Percentiles rank a stretch among this genome's conserved stretches.
phyloP scores from a whole-genome alignment of 2,113 vertebrate species.

The Camelus bactrianus region DNA sequence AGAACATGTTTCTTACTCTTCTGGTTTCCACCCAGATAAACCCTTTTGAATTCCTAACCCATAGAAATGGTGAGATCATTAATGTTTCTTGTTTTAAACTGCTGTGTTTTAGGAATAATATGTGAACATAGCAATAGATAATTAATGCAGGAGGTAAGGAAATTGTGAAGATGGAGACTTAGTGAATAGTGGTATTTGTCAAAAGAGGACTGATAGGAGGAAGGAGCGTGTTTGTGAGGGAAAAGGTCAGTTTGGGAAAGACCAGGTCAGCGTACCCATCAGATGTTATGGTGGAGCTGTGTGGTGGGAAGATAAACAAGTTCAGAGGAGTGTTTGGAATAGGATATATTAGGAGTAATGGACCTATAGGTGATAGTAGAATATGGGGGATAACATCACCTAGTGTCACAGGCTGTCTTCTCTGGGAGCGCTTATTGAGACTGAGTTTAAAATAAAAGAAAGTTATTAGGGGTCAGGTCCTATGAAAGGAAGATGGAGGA shows the following conservation, averaged over 20 bases:
- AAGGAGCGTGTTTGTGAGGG: background rate
- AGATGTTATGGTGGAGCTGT: background rate
- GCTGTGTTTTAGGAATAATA: background rate
- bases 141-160: background rate
- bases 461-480: background rate
- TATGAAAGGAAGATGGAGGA: background rate
- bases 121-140: background rate
- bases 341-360: background rate
- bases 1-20: background rate
- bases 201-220: background rate
- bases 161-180: background rate
- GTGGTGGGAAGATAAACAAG: background rate
- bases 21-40: background rate
- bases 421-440: background rate
- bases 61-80: background rate
- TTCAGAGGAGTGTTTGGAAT: background rate
- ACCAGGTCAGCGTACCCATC: background rate
- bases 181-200: background rate
- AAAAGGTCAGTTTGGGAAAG: background rate
- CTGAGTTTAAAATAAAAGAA: background rate
- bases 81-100: background rate
- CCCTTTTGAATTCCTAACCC: background rate
- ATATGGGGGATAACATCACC: background rate
- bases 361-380: background rate
- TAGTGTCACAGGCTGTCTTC: background rate